Conservation (phyloP, 37 sponge, comb jelly and placozoan species). For the Diacarnus erythraeanus region DNA sequence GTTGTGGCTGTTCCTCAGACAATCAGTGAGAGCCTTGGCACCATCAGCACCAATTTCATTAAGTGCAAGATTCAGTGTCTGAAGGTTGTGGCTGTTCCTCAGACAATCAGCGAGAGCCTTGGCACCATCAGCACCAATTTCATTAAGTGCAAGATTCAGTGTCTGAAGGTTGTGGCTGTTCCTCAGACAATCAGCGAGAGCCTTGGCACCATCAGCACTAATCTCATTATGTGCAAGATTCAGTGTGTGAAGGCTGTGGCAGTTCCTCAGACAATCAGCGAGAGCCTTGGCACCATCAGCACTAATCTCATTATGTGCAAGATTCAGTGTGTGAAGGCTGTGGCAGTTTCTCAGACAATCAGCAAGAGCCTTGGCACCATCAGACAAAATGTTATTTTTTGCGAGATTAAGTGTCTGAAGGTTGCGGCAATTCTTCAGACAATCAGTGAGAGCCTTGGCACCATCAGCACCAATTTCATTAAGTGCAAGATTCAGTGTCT, state of each 20-base stretch:
- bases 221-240: not conserved
- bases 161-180: not conserved
- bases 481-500: not conserved
- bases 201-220: not conserved
- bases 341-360: not conserved
- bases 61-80: too few relatives aligned
- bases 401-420: not conserved
- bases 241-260: not conserved
- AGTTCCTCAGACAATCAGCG: not conserved
- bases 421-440: not conserved
- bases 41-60: too few relatives aligned
- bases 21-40: too few relatives aligned
- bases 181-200: not conserved
- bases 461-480: not conserved
- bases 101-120: too few relatives aligned
- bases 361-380: slow-evolving; percentile 2
- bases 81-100: too few relatives aligned
- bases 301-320: not conserved
- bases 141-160: too few relatives aligned
- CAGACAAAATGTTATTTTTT: not conserved
- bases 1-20: too few relatives aligned
- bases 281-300: slow-evolving; percentile 2
- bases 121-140: too few relatives aligned
- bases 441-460: not conserved
- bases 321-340: not conserved